phyloP scores from a whole-genome alignment of 2,888 invertebrate species.

The Brachypterus glaber region DNA sequence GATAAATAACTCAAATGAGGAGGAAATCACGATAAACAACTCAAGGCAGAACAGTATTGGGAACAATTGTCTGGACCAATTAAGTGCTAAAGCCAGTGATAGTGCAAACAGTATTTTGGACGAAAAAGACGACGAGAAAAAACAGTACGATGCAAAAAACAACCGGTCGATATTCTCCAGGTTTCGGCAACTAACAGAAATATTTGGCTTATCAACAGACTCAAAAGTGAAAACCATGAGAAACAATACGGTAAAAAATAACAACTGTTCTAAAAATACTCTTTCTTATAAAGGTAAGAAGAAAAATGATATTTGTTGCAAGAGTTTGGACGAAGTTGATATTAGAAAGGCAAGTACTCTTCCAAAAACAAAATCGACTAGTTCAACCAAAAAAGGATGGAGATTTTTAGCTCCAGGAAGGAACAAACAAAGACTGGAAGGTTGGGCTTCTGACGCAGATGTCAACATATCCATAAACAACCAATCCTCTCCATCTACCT shows the following conservation, averaged over 20 bases:
- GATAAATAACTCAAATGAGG: constrained; percentile 23
- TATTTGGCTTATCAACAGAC: constrained; percentile 43
- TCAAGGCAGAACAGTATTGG: constrained; percentile 26
- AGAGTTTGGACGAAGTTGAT: constrained; percentile 31
- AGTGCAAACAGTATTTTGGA: constrained; percentile 27
- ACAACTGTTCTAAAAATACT: constrained; percentile 26
- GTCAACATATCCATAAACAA: constrained; percentile 29
- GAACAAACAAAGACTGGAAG: constrained; percentile 32
- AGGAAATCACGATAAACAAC: constrained; percentile 17
- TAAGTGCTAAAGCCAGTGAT: constrained; percentile 20
- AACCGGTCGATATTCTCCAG: constrained; percentile 43
- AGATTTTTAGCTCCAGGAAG: constrained; percentile 36
- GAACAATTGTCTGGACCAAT: constrained; percentile 20
- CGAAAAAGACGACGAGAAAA: constrained; percentile 22
- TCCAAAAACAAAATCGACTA: constrained; percentile 32
- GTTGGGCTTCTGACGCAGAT: constrained; percentile 32
- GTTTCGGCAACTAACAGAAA: constrained; percentile 46
- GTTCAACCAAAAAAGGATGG: constrained; percentile 33
- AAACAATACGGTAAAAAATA: constrained; percentile 27
- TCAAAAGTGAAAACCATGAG: constrained; percentile 27
- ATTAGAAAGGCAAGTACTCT: constrained; percentile 31
- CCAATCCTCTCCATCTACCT: constrained; percentile 36
- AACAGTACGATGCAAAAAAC: constrained; percentile 34
- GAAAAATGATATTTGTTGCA: constrained; percentile 27
- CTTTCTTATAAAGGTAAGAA: constrained; percentile 25